phyloP scores from a whole-genome alignment of 2,888 invertebrate genomes.

The Pristionchus entomophagus region DNA sequence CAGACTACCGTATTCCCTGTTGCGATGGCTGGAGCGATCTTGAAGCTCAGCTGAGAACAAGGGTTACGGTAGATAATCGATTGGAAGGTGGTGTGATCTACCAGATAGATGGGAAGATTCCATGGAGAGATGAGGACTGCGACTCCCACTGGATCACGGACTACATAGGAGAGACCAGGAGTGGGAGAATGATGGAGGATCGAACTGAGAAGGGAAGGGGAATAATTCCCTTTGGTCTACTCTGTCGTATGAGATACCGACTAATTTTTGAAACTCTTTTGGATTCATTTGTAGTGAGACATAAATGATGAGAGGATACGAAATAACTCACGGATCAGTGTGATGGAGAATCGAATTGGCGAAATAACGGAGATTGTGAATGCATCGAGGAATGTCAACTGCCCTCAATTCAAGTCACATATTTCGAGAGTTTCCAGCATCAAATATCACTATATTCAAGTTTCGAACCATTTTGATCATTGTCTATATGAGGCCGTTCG shows the following conservation, averaged over 20 bases:
- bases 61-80: background rate
- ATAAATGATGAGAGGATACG: background rate
- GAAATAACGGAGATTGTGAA: conserved; percentile 80
- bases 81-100: conserved; percentile 44
- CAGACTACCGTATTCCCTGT: conserved; percentile 79
- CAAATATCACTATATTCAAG: background rate
- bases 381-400: conserved; percentile 80
- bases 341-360: conserved; percentile 78
- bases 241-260: too few relatives aligned
- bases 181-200: conserved; percentile 61
- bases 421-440: background rate
- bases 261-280: too few relatives aligned
- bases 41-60: conserved; percentile 78
- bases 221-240: too few relatives aligned
- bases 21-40: conserved; percentile 79
- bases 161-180: conserved; percentile 78
- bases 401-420: conserved; percentile 49
- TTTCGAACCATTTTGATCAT: background rate
- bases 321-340: conserved; percentile 75
- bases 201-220: conserved; percentile 64
- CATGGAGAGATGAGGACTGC: conserved; percentile 80
- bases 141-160: conserved; percentile 79
- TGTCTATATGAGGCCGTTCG: too few relatives aligned
- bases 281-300: too few relatives aligned
- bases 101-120: conserved; percentile 80